Evolutionary conservation across 2,113 vertebrate species (phyloP).

Genomic region (Myotis davidii): DNA sequence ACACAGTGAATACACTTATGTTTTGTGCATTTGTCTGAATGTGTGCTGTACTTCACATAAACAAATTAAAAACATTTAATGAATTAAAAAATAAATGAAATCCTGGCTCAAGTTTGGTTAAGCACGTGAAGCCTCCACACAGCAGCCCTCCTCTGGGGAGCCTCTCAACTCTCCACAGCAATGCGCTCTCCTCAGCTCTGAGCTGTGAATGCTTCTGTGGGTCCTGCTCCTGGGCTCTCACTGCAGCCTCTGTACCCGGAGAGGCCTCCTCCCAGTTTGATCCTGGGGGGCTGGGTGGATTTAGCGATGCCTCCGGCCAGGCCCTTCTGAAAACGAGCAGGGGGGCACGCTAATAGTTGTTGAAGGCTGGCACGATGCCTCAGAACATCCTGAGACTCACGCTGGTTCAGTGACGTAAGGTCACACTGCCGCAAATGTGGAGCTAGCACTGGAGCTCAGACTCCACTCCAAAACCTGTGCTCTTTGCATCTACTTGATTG

Average conservation of each 20-base stretch:
- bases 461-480: background rate
- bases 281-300: rapidly evolving
- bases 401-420: background rate
- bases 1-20: background rate
- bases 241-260: background rate
- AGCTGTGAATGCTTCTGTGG: background rate
- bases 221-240: background rate
- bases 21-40: background rate
- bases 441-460: background rate
- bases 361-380: background rate
- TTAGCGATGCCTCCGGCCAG: background rate
- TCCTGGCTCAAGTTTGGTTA: background rate
- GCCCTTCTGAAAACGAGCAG: background rate
- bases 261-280: background rate
- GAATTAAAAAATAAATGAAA: background rate
- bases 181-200: background rate
- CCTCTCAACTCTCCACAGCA: background rate
- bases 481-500: background rate
- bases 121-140: background rate
- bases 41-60: background rate
- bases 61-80: background rate
- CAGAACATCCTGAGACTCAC: background rate
- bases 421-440: background rate
- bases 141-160: background rate
- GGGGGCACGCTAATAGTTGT: background rate